Base-by-base conservation (phyloP, 2,797 vertebrate species). In the Hozukius guyotensis region DNA sequence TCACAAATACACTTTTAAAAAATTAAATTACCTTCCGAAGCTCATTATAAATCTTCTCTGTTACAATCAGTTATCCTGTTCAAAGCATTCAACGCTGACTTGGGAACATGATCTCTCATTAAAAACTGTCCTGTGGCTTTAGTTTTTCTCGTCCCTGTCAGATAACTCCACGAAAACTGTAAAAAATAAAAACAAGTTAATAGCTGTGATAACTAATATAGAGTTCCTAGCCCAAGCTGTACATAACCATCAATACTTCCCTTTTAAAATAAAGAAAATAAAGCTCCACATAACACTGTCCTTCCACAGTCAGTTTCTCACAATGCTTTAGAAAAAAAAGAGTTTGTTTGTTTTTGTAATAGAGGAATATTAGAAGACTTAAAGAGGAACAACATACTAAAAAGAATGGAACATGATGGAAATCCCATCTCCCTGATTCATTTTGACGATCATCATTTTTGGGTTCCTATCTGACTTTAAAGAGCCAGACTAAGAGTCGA, bases 291-390 rank as follows among this genome's bases (percentile, higher is more conserved):
- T 72, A 36, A 60, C 49, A 77, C 29, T 56, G 59, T 74, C 67
- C 77, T 38, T 49, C 75, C 57, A 56, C 75, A 67, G 42, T 55
- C 42, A 59, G 18, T 59, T 70, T 81, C 52, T 64, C 22, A 72
- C 36, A 64, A 18, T 55, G 12, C 53, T 77, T 59, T 18, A 53
- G 31, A n/a, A 32, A 32, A 32, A 32, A 32, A 32, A 32, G 2
- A 8, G 6, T 46, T 42, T 42, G 14, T 42, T 42, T 42, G 5
- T 42, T 42, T 42, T 42, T 42, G 38, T 42, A 42, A 14, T 42
- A 42, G 14, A 42, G 38, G 38, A 42, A 42, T 42, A 42, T 42
- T 42, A 42, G 38, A 16, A 42, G 38, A 42, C 38, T 42, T 42
- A 42, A 38, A 38, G 13, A 56, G 36, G 55, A 60, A 52, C 12